Percentiles rank a stretch among this genome's conserved stretches.
Conservation (phyloP, 2,113 vertebrate genomes). For the Cebus imitator region DNA sequence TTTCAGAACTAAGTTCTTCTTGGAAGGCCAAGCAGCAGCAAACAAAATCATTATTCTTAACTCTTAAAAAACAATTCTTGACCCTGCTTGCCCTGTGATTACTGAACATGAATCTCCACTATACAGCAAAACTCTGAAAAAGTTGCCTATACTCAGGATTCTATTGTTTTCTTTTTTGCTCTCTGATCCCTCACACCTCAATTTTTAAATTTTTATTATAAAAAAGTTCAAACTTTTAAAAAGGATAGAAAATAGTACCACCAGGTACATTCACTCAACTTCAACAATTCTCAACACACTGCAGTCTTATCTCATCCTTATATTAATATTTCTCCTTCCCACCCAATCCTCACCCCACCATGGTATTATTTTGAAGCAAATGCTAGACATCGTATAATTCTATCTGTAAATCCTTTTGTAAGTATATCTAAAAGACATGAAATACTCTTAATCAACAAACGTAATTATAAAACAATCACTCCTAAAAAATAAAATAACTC, state of each 20-base stretch:
- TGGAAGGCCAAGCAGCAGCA: not conserved
- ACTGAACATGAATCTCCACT: not conserved
- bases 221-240: not conserved
- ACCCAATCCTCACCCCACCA: not conserved
- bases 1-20: slow-evolving; percentile 32
- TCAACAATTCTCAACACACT: not conserved
- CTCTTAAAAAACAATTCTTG: not conserved
- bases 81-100: not conserved
- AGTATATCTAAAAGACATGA: not conserved
- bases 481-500: not conserved
- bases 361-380: slow-evolving; percentile 16
- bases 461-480: not conserved
- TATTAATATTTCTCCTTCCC: not conserved
- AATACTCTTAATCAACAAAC: not conserved
- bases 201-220: not conserved
- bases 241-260: not conserved
- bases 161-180: not conserved
- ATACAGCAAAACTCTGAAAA: not conserved
- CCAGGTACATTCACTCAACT: not conserved
- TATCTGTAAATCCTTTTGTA: not conserved
- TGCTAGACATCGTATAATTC: not conserved
- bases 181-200: not conserved
- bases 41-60: slow-evolving; percentile 52
- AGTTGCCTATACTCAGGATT: not conserved
- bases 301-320: not conserved